These are phyloP conservation scores for Pseudococcus longispinus DNA, from an alignment of 2,888 invertebrate genomes.

Conservation along the genomic window DNA sequence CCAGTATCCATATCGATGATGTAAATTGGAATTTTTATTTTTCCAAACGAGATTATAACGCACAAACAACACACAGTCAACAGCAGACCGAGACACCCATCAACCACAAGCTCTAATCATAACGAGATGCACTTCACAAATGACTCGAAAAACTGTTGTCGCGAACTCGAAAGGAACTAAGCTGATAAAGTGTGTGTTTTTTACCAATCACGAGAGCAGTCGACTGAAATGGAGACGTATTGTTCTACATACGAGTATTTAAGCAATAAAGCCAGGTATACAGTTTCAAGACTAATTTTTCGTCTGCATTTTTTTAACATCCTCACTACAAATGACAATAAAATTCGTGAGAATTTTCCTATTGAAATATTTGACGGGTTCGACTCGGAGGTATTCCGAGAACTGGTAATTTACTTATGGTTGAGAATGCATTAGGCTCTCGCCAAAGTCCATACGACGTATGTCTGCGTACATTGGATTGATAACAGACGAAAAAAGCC, in stretches of 20 bases:
- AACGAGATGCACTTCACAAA: background rate
- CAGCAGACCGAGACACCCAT: background rate
- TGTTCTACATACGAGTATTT: too few species aligned
- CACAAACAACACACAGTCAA: background rate
- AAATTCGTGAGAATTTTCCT: background rate
- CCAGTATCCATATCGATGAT: background rate
- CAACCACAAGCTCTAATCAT: background rate
- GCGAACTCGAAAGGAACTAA: too few species aligned
- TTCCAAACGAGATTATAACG: background rate
- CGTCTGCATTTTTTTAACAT: too few species aligned
- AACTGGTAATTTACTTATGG: background rate
- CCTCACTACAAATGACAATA: too few species aligned
- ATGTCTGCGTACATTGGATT: background rate
- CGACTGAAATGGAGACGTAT: too few species aligned
- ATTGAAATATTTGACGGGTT: background rate
- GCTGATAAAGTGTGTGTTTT: too few species aligned
- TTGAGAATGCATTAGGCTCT: background rate
- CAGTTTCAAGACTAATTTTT: too few species aligned
- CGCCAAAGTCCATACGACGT: conserved; percentile 14
- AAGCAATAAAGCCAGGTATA: too few species aligned
- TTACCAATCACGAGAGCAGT: too few species aligned
- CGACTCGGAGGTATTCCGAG: background rate
- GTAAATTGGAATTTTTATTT: background rate
- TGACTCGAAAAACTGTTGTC: background rate
- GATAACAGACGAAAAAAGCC: conserved; percentile 9